Evolutionary conservation across 2,113 vertebrate species (phyloP), one percentile per base, ranked within the genome.

Genomic region (Reinhardtius hippoglossoides): DNA sequence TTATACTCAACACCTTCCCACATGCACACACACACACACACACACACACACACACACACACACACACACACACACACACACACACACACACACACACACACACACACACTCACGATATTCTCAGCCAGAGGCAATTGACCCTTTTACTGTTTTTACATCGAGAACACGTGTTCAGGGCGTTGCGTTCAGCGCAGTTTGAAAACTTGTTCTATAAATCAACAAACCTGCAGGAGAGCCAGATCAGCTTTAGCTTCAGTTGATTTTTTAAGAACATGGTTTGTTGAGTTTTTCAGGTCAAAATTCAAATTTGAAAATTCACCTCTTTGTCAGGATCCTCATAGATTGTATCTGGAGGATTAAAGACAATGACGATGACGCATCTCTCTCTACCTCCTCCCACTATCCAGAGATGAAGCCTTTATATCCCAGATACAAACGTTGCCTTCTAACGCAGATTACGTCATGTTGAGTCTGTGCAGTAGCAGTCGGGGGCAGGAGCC

Each of bases 1-100:
- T 94, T 92, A 95, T 88, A 94, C 86, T 89, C 90, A 86, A 89
- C 89, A 89, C 88, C 88, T 82, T 87, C 65, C 77, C 80, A 76
- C 87, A 83, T 65, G 54, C 85, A 71, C 91, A 89, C 68, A 67
- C 18, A 70, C 81, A 83, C 79, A 73, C 54, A 71, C 71, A 80
- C 82, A 74, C 82, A 46, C 44, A 14, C 44, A 46, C 44, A 46
- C 44, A 46, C 10, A 46, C 26, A 27, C 26, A 27, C 26, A 27
- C 26, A 27, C 26, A 27, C 80, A 78, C 87, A 83, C 64, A 52
- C 85, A 71, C 91, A 89, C 66, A 67, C 18, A 70, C 81, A 83
- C 79, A 75, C 54, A 74, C 71, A 80, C 77, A 71, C 82, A 31
- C 80, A 78, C 87, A 67, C 18, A 70, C 81, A 83, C 75, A 75